Percentiles rank a stretch among this genome's conserved stretches.
phyloP scores from a whole-genome alignment of 2,888 invertebrate species.

The Macropis europaea region DNA sequence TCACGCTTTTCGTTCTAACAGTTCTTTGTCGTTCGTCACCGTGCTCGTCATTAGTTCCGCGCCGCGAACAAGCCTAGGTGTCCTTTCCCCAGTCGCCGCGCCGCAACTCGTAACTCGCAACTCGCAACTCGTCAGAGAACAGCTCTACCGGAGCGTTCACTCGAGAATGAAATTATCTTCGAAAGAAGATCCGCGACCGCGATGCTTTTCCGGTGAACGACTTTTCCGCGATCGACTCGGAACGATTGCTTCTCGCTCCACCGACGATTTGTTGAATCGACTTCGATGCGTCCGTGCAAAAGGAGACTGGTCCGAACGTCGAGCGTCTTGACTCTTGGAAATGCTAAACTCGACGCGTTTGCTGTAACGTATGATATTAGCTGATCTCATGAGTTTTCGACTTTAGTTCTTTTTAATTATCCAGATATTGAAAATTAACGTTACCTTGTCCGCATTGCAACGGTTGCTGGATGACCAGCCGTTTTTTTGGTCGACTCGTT shows the following conservation, averaged over 20 bases:
- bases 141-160: constrained; percentile 22
- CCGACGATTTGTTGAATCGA: background rate
- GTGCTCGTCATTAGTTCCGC: constrained; percentile 72
- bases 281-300: too few species aligned
- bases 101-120: constrained; percentile 12
- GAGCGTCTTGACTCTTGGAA: too few species aligned
- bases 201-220: constrained; percentile 73
- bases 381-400: too few species aligned
- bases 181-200: constrained; percentile 67
- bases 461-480: too few species aligned
- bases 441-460: too few species aligned
- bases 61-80: constrained; percentile 58
- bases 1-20: constrained; percentile 21
- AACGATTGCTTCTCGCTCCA: background rate
- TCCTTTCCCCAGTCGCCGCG: constrained; percentile 35
- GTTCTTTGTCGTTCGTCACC: constrained; percentile 49
- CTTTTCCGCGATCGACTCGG: constrained; percentile 33
- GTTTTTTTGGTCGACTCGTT: too few species aligned
- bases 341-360: too few species aligned
- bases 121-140: too few species aligned
- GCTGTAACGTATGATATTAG: too few species aligned
- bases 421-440: too few species aligned
- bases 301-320: too few species aligned
- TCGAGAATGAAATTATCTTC: constrained; percentile 67
- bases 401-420: too few species aligned